Evolutionary conservation across 2,113 vertebrate genomes (phyloP).

Genomic region (Syngnathus floridae): DNA sequence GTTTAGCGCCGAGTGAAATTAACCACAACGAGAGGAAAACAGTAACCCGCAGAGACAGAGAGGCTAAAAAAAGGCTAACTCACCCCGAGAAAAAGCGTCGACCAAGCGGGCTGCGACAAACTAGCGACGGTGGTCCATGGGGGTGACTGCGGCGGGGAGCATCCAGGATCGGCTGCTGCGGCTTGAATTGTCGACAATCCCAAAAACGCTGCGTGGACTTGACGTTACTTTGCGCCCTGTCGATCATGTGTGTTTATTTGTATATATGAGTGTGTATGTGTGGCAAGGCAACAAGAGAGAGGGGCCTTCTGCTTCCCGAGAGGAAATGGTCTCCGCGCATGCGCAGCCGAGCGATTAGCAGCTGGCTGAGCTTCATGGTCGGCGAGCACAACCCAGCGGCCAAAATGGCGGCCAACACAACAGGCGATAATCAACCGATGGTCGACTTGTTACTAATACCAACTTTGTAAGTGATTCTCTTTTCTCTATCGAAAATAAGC

Average conservation of each 20-base stretch:
- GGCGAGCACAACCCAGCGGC: conserved; percentile 58
- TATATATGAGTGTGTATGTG: conserved; percentile 15
- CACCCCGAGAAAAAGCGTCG: conserved; percentile 52
- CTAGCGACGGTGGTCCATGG: conserved; percentile 53
- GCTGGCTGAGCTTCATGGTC: conserved; percentile 10
- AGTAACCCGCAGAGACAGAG: conserved; percentile 9
- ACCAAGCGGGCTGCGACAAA: conserved; percentile 37
- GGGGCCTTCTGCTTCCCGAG: conserved; percentile 56
- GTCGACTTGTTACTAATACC: conserved; percentile 40
- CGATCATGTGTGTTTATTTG: background rate
- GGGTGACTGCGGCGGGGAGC: conserved; percentile 30
- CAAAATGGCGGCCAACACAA: conserved; percentile 55
- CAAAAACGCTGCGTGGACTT: conserved; percentile 44
- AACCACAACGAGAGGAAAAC: conserved; percentile 25
- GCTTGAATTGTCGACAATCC: conserved; percentile 31
- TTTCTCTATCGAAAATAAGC: background rate
- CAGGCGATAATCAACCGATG: conserved; percentile 37
- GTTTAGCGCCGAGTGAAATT: background rate
- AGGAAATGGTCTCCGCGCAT: conserved; percentile 72
- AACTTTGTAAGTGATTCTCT: background rate
- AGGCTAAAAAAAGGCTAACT: conserved; percentile 29
- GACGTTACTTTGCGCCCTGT: conserved; percentile 12
- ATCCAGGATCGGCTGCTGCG: conserved; percentile 35
- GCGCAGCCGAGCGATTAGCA: conserved; percentile 29
- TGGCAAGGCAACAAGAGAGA: conserved; percentile 1